Evolutionary conservation across 2,113 vertebrate species (phyloP).

Genomic region (Phrynosoma platyrhinos): DNA sequence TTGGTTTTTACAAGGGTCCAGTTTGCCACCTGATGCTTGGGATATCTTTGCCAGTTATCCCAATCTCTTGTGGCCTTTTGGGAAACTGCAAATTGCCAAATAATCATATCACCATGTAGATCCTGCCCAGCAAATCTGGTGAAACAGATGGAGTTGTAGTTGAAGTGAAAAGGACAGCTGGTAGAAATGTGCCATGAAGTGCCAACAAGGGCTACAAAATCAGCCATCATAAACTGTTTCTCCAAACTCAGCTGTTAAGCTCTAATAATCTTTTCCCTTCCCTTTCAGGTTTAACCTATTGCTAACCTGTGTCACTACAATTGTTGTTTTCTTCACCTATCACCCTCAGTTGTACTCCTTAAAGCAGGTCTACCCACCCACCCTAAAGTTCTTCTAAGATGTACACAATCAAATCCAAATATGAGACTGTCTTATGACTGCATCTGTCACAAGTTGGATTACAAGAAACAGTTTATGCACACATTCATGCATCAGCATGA

Average conservation of each 20-base stretch:
- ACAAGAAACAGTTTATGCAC: background rate
- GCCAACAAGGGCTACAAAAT: constrained; percentile 13
- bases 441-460: background rate
- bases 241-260: background rate
- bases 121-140: background rate
- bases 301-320: background rate
- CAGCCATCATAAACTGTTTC: background rate
- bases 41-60: constrained; percentile 13
- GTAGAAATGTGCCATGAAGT: background rate
- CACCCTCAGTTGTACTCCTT: background rate
- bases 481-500: background rate
- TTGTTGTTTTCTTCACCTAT: background rate
- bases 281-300: background rate
- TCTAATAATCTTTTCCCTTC: background rate
- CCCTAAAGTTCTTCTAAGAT: background rate
- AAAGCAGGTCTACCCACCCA: background rate
- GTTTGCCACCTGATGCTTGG: constrained; percentile 22
- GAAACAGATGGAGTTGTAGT: constrained; percentile 26
- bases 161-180: constrained; percentile 24
- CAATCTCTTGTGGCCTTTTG: constrained; percentile 28
- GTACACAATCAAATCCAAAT: background rate
- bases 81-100: constrained; percentile 6
- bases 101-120: background rate
- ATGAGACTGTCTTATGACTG: background rate
- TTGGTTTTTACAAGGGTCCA: background rate